phyloP scores from a whole-genome alignment of 2,888 invertebrate genomes.

The Myopa tessellatipennis region DNA sequence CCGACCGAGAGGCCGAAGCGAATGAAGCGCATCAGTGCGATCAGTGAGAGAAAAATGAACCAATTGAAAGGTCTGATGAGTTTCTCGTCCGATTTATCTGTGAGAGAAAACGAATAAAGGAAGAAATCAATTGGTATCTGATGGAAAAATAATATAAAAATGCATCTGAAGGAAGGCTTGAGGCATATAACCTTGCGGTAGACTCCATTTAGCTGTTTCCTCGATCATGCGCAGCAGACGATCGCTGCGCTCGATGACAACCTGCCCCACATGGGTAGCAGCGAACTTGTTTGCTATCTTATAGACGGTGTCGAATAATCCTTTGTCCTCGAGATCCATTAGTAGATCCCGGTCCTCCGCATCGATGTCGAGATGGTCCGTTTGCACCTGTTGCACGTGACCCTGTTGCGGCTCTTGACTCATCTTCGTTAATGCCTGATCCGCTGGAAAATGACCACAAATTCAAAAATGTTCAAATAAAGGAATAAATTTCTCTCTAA shows the following conservation, averaged over 20 bases:
- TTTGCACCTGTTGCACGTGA: constrained; percentile 32
- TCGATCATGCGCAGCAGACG: constrained; percentile 58
- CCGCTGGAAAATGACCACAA: not conserved
- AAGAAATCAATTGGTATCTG: not conserved
- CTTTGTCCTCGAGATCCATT: constrained; percentile 15
- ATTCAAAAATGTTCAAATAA: not conserved
- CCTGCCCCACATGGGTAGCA: constrained; percentile 60
- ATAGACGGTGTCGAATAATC: constrained; percentile 50
- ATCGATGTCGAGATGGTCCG: constrained; percentile 16
- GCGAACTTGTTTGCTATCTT: constrained; percentile 58
- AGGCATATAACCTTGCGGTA: constrained; percentile 58
- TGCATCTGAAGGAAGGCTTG: constrained; percentile 34
- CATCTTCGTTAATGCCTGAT: constrained; percentile 47
- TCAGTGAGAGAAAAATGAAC: constrained; percentile 61
- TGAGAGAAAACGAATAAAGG: not conserved
- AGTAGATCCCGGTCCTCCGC: constrained; percentile 21
- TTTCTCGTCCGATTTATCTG: constrained; percentile 37
- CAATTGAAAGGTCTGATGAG: constrained; percentile 64
- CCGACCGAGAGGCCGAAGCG: constrained; percentile 59
- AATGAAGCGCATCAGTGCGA: constrained; percentile 58
- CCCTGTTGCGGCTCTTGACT: constrained; percentile 45
- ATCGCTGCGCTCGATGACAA: constrained; percentile 58
- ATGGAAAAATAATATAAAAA: not conserved
- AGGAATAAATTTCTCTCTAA: not conserved
- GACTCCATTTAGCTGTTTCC: constrained; percentile 66